These are phyloP conservation scores for Nasua narica DNA, from an alignment of 2,797 vertebrate genomes.

Conservation along the genomic window DNA sequence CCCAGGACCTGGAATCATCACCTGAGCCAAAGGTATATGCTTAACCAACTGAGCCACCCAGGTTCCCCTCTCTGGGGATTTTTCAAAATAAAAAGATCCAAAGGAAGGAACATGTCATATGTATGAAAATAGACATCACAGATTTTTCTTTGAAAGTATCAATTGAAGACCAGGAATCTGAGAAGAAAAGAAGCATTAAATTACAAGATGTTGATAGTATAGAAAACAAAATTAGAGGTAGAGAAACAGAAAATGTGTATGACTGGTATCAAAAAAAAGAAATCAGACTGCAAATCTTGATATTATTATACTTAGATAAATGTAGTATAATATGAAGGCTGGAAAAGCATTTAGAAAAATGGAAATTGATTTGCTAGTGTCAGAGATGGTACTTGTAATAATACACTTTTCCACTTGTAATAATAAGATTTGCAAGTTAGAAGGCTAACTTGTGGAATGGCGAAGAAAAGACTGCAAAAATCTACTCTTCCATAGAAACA, in stretches of 20 bases:
- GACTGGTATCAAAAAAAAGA: not conserved
- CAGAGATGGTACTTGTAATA: not conserved
- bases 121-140: not conserved
- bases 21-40: not conserved
- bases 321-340: not conserved
- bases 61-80: not conserved
- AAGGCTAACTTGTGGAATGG: not conserved
- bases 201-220: not conserved
- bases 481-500: not conserved
- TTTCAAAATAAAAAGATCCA: not conserved
- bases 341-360: not conserved
- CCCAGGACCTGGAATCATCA: not conserved
- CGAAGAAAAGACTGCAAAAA: not conserved
- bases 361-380: not conserved
- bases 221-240: not conserved
- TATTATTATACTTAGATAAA: not conserved
- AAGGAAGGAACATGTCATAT: not conserved
- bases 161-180: not conserved
- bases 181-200: not conserved
- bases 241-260: not conserved
- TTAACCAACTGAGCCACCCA: not conserved
- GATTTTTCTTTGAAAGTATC: not conserved
- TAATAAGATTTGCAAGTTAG: not conserved
- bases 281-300: not conserved
- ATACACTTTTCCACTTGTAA: not conserved